Percentiles rank a stretch among this genome's conserved stretches.
Conservation (phyloP, 2,888 invertebrate species). For the Platerodrilus igneus region DNA sequence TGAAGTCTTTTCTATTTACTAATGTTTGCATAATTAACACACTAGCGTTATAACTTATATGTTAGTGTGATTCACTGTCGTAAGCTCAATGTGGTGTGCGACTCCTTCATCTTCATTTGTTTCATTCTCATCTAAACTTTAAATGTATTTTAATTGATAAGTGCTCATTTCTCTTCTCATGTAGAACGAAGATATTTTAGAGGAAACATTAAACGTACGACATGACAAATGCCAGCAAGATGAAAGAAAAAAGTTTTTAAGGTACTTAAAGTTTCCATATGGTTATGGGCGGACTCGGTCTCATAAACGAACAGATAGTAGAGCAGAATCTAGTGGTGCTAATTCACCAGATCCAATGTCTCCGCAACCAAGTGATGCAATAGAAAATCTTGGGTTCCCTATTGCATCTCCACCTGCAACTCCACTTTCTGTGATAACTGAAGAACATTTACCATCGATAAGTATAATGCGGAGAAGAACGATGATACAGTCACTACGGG, state of each 20-base stretch:
- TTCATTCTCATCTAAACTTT: no score
- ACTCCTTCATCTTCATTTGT: no score
- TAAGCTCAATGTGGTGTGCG: no score
- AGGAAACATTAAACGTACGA: conserved; percentile 63
- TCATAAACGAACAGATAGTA: conserved; percentile 62
- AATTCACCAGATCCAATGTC: conserved; percentile 68
- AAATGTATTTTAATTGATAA: no score
- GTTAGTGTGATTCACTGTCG: no score
- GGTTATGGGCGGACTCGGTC: conserved; percentile 53
- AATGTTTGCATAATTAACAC: no score
- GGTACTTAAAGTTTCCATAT: conserved; percentile 50
- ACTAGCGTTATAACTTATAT: no score
- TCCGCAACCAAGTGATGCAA: conserved; percentile 51
- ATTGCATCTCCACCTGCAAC: conserved; percentile 53
- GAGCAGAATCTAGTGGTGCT: conserved; percentile 65
- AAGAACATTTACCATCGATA: conserved; percentile 35
- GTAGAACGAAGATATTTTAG: conserved; percentile 77
- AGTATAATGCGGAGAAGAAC: conserved; percentile 48
- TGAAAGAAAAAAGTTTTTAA: conserved; percentile 73
- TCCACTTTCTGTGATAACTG: conserved; percentile 41
- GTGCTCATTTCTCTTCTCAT: no score
- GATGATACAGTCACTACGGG: conserved; percentile 52
- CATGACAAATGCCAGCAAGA: conserved; percentile 75
- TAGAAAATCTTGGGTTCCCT: conserved; percentile 36
- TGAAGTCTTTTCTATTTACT: no score